Conservation (phyloP, 2,113 vertebrate species). For the Solea senegalensis region DNA sequence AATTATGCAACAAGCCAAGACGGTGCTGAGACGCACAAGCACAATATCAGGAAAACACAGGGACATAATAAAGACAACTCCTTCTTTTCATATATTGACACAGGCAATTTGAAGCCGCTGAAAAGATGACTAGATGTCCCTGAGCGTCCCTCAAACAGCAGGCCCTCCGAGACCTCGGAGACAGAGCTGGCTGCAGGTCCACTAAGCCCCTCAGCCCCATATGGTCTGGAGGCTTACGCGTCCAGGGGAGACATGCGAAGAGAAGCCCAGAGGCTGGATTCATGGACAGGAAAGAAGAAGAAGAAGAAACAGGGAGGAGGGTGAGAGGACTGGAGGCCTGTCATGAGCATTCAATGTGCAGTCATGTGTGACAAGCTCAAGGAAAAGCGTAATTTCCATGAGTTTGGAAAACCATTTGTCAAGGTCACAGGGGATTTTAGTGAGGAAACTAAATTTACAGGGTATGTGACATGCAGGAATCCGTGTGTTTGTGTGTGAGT, state of each 20-base stretch:
- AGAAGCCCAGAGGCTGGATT: conserved; percentile 41
- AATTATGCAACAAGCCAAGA: conserved; percentile 36
- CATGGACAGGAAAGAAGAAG: conserved; percentile 32
- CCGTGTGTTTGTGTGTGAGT: conserved; percentile 27
- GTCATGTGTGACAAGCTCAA: conserved; percentile 21
- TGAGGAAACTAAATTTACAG: conserved; percentile 19
- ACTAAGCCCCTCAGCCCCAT: conserved; percentile 73
- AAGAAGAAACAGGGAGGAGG: conserved; percentile 12
- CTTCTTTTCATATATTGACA: conserved; percentile 23
- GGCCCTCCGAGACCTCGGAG: conserved; percentile 9
- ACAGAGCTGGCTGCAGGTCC: conserved; percentile 47
- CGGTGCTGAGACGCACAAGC: conserved; percentile 9
- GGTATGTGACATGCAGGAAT: conserved; percentile 28
- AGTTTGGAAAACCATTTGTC: conserved; percentile 2
- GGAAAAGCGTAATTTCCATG: not conserved
- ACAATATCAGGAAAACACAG: conserved; percentile 5
- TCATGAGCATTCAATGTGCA: conserved; percentile 19
- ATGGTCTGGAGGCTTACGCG: conserved; percentile 69
- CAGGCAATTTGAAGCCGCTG: conserved; percentile 46
- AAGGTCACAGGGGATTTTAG: not conserved
- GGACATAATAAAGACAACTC: not conserved
- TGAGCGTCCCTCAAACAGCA: conserved; percentile 48
- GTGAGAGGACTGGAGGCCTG: not conserved
- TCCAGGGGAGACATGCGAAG: conserved; percentile 45
- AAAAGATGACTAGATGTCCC: conserved; percentile 32